Evolutionary conservation across 92 coral and sea anemone genomes (phyloP).

Genomic region (Siderastrea radians): DNA sequence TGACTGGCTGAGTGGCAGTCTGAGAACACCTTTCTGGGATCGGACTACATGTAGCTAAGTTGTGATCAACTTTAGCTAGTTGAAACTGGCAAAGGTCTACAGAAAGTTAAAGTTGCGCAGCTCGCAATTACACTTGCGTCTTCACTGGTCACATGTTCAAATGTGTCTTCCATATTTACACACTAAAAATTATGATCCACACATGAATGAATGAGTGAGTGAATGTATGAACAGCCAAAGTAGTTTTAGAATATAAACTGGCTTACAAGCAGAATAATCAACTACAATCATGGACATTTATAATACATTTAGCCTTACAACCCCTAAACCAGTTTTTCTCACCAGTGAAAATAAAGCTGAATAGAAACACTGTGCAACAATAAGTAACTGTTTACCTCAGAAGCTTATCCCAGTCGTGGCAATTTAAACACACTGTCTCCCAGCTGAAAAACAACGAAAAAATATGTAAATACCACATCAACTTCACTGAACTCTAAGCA

Average conservation of each 20-base stretch:
- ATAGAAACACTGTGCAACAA: neutral
- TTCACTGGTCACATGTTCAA: neutral
- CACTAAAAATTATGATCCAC: constrained; percentile 1
- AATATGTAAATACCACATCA: constrained; percentile 42
- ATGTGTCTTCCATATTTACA: neutral
- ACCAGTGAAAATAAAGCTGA: neutral
- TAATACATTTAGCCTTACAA: neutral
- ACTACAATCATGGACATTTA: neutral
- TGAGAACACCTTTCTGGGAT: no score
- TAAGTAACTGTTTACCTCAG: constrained; percentile 70
- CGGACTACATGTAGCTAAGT: no score
- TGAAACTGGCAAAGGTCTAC: no score
- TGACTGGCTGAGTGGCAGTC: no score
- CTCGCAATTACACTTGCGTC: neutral
- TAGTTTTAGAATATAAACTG: constrained; percentile 14
- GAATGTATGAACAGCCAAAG: neutral
- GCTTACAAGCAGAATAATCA: constrained; percentile 4
- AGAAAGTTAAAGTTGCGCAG: neutral
- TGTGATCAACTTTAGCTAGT: no score
- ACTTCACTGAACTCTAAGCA: constrained; percentile 32
- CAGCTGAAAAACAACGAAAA: constrained; percentile 66
- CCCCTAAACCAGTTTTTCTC: neutral
- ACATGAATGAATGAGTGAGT: constrained; percentile 16
- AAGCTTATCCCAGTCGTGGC: constrained; percentile 82
- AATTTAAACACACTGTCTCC: constrained; percentile 86